Base-by-base conservation (phyloP, 2,888 invertebrate species). In the Eucriotettix oculatus region DNA sequence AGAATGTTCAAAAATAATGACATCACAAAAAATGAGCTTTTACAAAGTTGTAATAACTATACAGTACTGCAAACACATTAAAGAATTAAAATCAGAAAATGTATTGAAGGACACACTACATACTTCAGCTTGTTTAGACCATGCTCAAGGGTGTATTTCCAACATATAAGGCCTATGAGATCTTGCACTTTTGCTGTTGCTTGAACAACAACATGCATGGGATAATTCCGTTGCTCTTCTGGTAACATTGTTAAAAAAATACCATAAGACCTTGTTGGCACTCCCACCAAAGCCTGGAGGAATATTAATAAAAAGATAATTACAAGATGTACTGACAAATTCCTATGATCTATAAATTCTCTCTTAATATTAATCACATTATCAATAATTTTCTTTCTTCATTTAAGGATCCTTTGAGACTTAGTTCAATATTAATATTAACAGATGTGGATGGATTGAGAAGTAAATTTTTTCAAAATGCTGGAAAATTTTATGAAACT, bases 101-200 rank as follows among this genome's bases (percentile, higher is more conserved):
- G 29, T 29, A 3, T 16, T 3, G 11, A n/a, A 54, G 29, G 29
- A 29, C 2, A 29, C 29, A 29, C 1, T 7, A 62, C 68, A 65
- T 63, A 76, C 76, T 74, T 72, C 43, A 76, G 67, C 74, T 73
- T 72, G 48, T 75, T 67, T 53, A 68, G 67, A 63, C 73, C 71
- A 69, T 75, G 71, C 63, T 76, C 73, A 59, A 69, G 69, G 9
- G 73, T 70, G 64, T 83, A 87, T 76, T 90, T 88, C 71, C 90
- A 92, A 75, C 94, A 90, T 68, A 90, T 90, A 59, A 96, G 83
- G 44, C 97, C 97, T 70, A 97, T 90, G 43, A 96, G 80, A 71
- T 97, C 95, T 67, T 82, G 79, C 60, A 96, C 90, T 76, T 87
- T 92, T 41, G 95, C 93, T 67, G 82, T 84, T 16, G 87, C 83